phyloP scores from a whole-genome alignment of 2,113 vertebrate genomes.

The Burhinus oedicnemus region DNA sequence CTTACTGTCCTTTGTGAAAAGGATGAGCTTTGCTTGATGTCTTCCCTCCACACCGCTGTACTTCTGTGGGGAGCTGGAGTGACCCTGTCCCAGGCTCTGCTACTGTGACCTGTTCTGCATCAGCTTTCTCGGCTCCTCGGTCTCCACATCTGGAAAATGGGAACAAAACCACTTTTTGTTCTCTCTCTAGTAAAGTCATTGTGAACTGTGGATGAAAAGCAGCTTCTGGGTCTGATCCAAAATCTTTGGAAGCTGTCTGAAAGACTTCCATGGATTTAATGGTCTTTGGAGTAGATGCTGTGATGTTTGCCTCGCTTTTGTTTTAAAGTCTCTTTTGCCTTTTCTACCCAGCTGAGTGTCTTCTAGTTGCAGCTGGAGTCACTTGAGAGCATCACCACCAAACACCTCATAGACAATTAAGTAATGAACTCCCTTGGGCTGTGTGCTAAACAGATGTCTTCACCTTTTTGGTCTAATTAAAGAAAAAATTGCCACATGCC shows the following conservation, averaged over 20 bases:
- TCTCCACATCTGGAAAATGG: background rate
- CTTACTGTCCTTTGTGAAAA: accelerated
- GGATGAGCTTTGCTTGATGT: background rate
- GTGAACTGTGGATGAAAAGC: background rate
- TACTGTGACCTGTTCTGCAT: background rate
- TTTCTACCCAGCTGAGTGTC: background rate
- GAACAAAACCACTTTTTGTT: background rate
- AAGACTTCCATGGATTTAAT: background rate
- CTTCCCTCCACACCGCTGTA: accelerated
- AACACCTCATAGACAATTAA: background rate
- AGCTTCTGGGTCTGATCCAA: background rate
- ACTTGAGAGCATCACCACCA: background rate
- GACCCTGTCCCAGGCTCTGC: background rate
- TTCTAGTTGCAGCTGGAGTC: background rate
- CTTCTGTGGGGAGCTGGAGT: background rate
- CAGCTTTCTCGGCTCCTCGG: background rate
- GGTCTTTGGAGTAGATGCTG: background rate
- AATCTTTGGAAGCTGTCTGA: background rate
- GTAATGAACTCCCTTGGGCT: background rate
- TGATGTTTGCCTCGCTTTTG: background rate
- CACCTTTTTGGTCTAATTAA: background rate
- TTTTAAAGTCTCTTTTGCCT: background rate
- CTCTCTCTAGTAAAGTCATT: background rate
- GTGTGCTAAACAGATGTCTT: background rate
- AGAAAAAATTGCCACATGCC: accelerated